Base-by-base conservation (phyloP, 64 coral and sea anemone species). In the Porites australiensis region DNA sequence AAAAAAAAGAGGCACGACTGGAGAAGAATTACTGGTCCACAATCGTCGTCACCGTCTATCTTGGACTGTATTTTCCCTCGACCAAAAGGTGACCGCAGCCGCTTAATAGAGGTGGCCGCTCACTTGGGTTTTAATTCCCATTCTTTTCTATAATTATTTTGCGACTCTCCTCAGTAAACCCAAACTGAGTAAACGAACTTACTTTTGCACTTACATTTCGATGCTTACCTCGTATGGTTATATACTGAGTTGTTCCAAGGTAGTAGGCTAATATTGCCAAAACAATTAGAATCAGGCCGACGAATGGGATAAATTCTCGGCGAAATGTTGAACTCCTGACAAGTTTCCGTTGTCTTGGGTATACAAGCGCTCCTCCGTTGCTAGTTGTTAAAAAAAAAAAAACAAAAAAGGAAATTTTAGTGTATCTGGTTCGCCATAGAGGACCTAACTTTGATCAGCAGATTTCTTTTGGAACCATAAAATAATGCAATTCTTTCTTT, bases 251-350 rank as follows among this genome's bases (percentile, higher is more conserved):
- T 51, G 62, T 84, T 50, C 81, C 81, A 7, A 84, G 16, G 12
- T 84, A 84, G 46, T 84, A 84, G 0, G 44, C 16, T 4, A 84
- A 10, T 51, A 84, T 67, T 21, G 16, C 61, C 62, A 84, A 20
- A 51, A 50, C 81, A 67, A 52, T 10, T 8, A 84, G 44, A 68
- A 68, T 22, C 61, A 84, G 43, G 44, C 44, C 81, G 3, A 84
- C 8, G 68, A 84, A 84, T 50, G 61, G 81, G 22, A 84, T 5
- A 47, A 84, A 67, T 50, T 84, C 81, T 50, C 63, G 61, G 45
- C 48, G 81, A 68, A 44, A 37, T 21, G 81, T 46, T 22, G 44
- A 8, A 65, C 43, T 68, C 64, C 81, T 19, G 6, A 8, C 2
- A 68, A 68, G 66, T 69, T 8, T 68, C 18, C 22, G 73, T 75